These are phyloP conservation scores for Pseudomugil tenellus DNA, from an alignment of 2,797 vertebrate genomes.

Conservation along the genomic window DNA sequence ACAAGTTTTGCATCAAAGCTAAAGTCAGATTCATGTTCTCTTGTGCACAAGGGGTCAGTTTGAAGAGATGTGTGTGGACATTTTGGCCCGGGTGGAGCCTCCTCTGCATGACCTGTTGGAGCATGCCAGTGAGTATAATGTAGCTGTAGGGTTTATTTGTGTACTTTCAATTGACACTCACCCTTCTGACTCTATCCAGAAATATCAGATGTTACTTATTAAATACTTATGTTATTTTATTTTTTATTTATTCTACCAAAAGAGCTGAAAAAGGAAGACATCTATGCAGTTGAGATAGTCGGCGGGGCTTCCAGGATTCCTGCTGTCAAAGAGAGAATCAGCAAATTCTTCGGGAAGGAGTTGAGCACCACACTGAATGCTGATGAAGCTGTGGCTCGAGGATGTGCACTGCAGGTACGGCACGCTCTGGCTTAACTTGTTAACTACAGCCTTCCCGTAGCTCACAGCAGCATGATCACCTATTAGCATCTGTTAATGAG, in stretches of 20 bases:
- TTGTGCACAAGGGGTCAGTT: conserved; percentile 85
- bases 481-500: neutral
- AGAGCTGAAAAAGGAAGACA: conserved; percentile 96
- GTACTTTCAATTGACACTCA: too few species aligned
- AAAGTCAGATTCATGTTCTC: neutral
- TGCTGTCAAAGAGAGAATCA: conserved; percentile 93
- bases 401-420: conserved; percentile 94
- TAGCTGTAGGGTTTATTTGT: neutral
- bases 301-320: conserved; percentile 97
- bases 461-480: neutral
- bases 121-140: conserved; percentile 88
- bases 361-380: conserved; percentile 95
- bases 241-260: conserved; percentile 16
- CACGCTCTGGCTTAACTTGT: conserved; percentile 3
- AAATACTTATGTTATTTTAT: conserved; percentile 4
- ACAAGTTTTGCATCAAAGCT: neutral
- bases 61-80: conserved; percentile 91
- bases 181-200: neutral
- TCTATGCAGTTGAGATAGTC: conserved; percentile 97
- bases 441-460: neutral
- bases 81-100: conserved; percentile 90
- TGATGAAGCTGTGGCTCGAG: conserved; percentile 96
- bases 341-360: conserved; percentile 97
- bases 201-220: neutral
- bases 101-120: conserved; percentile 93